Evolutionary conservation across 2,888 invertebrate species (phyloP).

Genomic region (Metallyticus violacea): DNA sequence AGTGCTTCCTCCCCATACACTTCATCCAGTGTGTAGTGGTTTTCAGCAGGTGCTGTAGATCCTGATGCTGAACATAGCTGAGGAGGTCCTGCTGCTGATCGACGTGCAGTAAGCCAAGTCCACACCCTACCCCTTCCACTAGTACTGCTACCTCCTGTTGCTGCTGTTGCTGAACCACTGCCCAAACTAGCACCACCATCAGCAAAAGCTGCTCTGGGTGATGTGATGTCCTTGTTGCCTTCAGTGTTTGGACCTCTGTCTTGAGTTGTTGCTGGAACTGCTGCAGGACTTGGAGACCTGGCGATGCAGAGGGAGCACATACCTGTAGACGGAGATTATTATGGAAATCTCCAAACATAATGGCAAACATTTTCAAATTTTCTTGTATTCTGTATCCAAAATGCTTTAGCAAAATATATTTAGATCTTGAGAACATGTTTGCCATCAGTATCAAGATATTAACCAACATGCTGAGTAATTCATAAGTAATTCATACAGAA

Average conservation of each 20-base stretch:
- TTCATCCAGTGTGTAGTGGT: conserved; percentile 71
- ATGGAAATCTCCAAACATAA: not conserved
- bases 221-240: conserved; percentile 27
- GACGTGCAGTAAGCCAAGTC: conserved; percentile 36
- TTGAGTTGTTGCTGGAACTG: conserved; percentile 1
- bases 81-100: conserved; percentile 17
- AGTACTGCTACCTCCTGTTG: not conserved
- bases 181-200: not conserved
- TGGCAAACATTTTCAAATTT: not conserved
- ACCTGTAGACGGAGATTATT: conserved; percentile 26
- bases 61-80: conserved; percentile 35
- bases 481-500: too few species aligned
- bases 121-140: conserved; percentile 33
- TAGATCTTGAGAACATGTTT: not conserved
- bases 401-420: not conserved
- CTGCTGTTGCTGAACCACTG: not conserved
- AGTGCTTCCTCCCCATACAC: conserved; percentile 59
- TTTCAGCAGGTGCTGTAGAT: conserved; percentile 57
- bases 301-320: conserved; percentile 27
- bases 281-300: conserved; percentile 23
- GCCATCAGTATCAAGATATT: not conserved
- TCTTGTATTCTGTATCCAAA: not conserved
- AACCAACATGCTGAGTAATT: too few species aligned
- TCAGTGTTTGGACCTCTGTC: not conserved
- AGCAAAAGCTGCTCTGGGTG: not conserved